A percentile compares a stretch with the other conserved stretches of the same genome.
Evolutionary conservation across 2,113 vertebrate species (phyloP).

Genomic region (Sander vitreus): DNA sequence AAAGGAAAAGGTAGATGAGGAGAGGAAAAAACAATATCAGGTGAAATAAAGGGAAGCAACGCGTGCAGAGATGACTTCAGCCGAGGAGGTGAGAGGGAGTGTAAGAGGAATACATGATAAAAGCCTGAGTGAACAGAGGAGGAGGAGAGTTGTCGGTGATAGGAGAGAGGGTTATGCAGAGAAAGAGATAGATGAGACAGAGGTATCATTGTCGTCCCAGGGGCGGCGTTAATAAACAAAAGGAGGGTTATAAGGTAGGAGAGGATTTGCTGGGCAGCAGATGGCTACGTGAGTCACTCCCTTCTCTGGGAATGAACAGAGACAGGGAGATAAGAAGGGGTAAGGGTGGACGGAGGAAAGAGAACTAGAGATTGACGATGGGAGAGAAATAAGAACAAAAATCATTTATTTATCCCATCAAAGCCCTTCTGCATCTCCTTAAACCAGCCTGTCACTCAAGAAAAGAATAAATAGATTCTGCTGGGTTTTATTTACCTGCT

Average conservation of each 20-base stretch:
- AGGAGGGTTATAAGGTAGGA: slow-evolving; percentile 70
- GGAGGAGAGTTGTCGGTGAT: slow-evolving; percentile 1
- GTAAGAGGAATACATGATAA: slow-evolving; percentile 19
- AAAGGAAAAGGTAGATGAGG: slow-evolving; percentile 18
- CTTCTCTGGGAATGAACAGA: slow-evolving; percentile 46
- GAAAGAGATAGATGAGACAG: slow-evolving; percentile 35
- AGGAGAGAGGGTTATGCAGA: slow-evolving; percentile 15
- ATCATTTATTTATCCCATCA: slow-evolving; percentile 1
- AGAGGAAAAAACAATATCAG: slow-evolving; percentile 21
- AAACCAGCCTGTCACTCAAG: slow-evolving; percentile 12
- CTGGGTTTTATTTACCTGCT: slow-evolving; percentile 16
- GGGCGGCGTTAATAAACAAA: slow-evolving; percentile 72
- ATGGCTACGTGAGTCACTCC: slow-evolving; percentile 72
- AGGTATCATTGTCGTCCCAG: slow-evolving; percentile 49
- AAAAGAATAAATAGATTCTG: slow-evolving; percentile 5
- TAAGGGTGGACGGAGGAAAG: slow-evolving; percentile 16
- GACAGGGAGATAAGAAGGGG: slow-evolving; percentile 30
- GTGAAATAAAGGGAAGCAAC: slow-evolving; percentile 23
- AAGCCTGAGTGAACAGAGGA: slow-evolving; percentile 20
- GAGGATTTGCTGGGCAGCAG: slow-evolving; percentile 73
- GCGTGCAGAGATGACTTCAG: slow-evolving; percentile 14
- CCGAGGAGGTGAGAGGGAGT: neutral
- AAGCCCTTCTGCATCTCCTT: slow-evolving; percentile 2
- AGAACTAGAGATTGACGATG: slow-evolving; percentile 11
- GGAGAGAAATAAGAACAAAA: neutral